Base-by-base conservation (phyloP, 1,140 invertebrate species). In the Pseudachorutes palmiensis region DNA sequence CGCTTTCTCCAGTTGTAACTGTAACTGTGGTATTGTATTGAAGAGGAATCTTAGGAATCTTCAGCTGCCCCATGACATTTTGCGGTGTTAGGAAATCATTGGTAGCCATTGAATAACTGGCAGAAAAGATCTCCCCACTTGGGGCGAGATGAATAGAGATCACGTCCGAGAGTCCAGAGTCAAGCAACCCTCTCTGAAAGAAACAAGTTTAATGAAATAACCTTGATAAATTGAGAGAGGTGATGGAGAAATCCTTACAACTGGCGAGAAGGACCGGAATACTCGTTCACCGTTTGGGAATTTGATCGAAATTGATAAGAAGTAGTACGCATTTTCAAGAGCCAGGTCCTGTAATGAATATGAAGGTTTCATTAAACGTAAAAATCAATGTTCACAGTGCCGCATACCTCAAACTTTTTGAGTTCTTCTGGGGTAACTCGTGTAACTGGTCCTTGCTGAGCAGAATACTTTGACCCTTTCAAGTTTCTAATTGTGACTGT, bases 231-330 rank as follows among this genome's bases (percentile, higher is more conserved):
- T n/a, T n/a, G n/a, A n/a, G 29, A 57, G 14, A 59, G 26, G 9
- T 9, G 29, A 36, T 41, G 2, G 28, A 60, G 31, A 74, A 76
- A 77, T 14, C 77, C 82, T 83, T 82, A 88, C 85, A 45, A 90
- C 91, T 82, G 88, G 91, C 30, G 88, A 82, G 72, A 88, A 90
- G 41, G 90, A 89, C 24, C 88, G 78, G 74, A 90, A 91, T 71
- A 82, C 83, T 31, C 80, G 79, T 75, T 85, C 83, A 45, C 84
- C 86, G 72, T 87, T 86, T 31, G 83, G 81, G 69, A 82, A 82
- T 60, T 83, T 83, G 0, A 87, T 84, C 31, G 83, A 78, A 26
- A 88, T 82, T 78, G 85, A 84, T 2, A 94, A 74, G 65, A 86
- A 83, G 76, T 96, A 96, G 70, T 90, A 86, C 33, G 84, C 84